Evolutionary conservation across 2,797 vertebrate species (phyloP).

Genomic region (Taeniopygia guttata): DNA sequence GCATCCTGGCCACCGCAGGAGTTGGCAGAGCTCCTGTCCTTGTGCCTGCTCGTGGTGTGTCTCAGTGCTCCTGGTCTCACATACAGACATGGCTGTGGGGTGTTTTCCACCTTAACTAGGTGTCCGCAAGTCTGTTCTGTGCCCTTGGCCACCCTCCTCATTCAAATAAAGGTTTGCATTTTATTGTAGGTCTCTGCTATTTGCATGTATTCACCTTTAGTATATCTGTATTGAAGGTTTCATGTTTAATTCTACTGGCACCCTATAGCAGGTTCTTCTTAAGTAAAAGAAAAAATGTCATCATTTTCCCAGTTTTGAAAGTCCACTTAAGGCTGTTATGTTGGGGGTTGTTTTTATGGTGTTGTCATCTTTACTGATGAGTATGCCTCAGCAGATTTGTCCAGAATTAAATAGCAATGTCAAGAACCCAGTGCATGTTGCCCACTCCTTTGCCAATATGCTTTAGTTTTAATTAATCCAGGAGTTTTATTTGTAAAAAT

Average conservation of each 20-base stretch:
- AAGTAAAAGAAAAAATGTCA: background rate
- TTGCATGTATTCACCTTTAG: background rate
- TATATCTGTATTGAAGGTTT: background rate
- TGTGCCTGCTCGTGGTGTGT: background rate
- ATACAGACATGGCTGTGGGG: background rate
- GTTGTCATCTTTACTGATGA: background rate
- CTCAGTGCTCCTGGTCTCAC: background rate
- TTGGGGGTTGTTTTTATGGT: background rate
- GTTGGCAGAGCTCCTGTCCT: background rate
- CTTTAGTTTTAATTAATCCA: background rate
- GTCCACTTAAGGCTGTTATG: background rate
- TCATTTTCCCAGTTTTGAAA: background rate
- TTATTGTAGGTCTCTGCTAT: background rate
- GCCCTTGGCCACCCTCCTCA: background rate
- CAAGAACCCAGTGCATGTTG: background rate
- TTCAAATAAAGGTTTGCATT: background rate
- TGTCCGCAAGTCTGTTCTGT: background rate
- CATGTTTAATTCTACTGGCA: background rate
- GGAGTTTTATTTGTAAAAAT: background rate
- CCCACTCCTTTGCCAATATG: background rate
- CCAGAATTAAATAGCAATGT: background rate
- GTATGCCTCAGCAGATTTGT: background rate
- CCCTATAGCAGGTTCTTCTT: background rate
- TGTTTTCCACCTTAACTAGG: background rate
- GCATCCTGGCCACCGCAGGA: background rate